phyloP scores from a whole-genome alignment of 1,140 invertebrate species.

The Trichonephila clavipes region DNA sequence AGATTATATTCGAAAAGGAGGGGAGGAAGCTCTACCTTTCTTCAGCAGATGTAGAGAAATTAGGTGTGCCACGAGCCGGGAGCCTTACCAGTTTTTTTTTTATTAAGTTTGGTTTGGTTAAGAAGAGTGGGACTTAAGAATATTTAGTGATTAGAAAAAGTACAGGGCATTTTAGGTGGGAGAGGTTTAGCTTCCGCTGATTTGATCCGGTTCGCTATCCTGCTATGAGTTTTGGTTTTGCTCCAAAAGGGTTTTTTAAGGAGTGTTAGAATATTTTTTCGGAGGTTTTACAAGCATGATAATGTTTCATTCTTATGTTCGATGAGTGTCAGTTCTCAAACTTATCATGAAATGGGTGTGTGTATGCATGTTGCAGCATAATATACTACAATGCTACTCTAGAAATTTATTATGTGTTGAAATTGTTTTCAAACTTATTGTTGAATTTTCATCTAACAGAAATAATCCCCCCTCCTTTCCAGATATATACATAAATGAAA shows the following conservation, averaged over 20 bases:
- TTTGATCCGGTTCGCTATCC: slow-evolving; percentile 21
- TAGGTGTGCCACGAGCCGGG: slow-evolving; percentile 30
- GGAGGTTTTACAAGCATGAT: too few relatives aligned
- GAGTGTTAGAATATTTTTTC: not conserved
- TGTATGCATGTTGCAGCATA: too few relatives aligned
- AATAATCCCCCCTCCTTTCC: too few relatives aligned
- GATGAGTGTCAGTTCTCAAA: too few relatives aligned
- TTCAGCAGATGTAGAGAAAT: slow-evolving; percentile 39
- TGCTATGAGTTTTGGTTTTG: not conserved
- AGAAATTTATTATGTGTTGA: too few relatives aligned
- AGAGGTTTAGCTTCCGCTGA: slow-evolving; percentile 10
- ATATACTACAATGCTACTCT: too few relatives aligned
- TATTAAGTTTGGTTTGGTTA: not conserved
- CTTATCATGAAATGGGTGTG: too few relatives aligned
- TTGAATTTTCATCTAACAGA: too few relatives aligned
- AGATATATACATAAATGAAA: too few relatives aligned
- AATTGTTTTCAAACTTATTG: too few relatives aligned
- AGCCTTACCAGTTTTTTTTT: slow-evolving; percentile 31
- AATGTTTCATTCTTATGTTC: too few relatives aligned
- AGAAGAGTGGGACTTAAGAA: slow-evolving; percentile 17
- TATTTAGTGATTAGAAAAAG: slow-evolving; percentile 33
- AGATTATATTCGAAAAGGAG: not conserved
- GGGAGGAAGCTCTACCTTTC: not conserved
- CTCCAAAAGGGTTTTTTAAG: not conserved
- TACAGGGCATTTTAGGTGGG: not conserved